These are phyloP conservation scores for Enteromius argenteus DNA, from an alignment of 2,797 vertebrate genomes.

Conservation along the genomic window DNA sequence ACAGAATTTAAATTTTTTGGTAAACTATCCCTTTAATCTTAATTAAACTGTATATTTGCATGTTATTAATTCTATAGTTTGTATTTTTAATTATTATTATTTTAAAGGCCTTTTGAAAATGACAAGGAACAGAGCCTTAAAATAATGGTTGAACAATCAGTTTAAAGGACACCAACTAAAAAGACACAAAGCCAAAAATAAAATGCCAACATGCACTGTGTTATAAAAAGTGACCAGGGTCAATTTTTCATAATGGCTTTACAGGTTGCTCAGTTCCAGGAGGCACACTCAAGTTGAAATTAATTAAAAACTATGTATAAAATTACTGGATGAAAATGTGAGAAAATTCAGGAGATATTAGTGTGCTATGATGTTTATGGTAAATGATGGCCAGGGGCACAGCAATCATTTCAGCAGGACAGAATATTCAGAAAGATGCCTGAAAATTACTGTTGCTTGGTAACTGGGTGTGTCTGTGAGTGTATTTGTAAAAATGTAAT, in stretches of 20 bases:
- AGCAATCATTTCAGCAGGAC: background rate
- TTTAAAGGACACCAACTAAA: background rate
- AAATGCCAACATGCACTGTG: background rate
- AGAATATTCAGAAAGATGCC: background rate
- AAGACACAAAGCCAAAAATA: background rate
- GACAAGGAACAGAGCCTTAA: background rate
- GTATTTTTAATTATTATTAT: background rate
- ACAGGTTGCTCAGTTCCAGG: background rate
- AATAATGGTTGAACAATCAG: background rate
- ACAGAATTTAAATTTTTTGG: background rate
- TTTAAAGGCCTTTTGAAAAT: background rate
- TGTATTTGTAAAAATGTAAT: background rate
- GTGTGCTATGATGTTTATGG: background rate
- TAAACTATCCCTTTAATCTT: background rate
- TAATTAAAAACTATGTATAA: background rate
- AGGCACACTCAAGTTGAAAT: background rate
- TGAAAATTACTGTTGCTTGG: slow-evolving; percentile 2
- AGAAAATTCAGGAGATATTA: background rate
- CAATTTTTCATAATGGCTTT: background rate
- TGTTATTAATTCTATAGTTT: background rate
- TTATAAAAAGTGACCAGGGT: background rate
- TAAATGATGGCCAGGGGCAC: background rate
- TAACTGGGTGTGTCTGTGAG: slow-evolving; percentile 6
- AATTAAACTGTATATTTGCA: background rate
- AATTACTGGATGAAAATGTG: background rate